phyloP scores from a whole-genome alignment of 2,888 invertebrate genomes.

The Hypomecis atomaria region DNA sequence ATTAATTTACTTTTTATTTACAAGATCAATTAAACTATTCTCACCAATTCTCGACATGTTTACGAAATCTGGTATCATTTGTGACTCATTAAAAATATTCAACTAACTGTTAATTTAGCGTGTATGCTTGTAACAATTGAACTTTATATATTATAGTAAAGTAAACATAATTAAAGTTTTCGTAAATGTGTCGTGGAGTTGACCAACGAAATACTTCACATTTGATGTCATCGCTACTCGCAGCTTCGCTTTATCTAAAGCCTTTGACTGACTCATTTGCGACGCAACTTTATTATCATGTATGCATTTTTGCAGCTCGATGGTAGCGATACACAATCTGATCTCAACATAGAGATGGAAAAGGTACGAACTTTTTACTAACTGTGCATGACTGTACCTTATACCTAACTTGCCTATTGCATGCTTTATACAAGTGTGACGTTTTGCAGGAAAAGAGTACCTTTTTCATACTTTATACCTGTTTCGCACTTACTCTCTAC shows the following conservation, averaged over 20 bases:
- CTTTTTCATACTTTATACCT: conserved; percentile 77
- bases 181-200: conserved; percentile 2
- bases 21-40: neutral
- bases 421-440: conserved; percentile 46
- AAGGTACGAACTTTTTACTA: conserved; percentile 82
- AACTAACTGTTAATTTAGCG: too few species aligned
- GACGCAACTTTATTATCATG: conserved; percentile 68
- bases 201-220: neutral
- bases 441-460: conserved; percentile 40
- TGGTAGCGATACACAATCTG: conserved; percentile 81
- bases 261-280: conserved; percentile 60
- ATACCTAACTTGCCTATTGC: conserved; percentile 53
- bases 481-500: conserved; percentile 40
- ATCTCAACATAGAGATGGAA: conserved; percentile 84
- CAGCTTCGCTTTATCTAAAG: conserved; percentile 60
- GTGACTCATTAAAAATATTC: too few species aligned
- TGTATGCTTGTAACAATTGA: too few species aligned
- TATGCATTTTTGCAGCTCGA: conserved; percentile 85
- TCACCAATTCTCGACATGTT: neutral
- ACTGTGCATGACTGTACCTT: conserved; percentile 69
- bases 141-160: too few species aligned
- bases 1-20: neutral
- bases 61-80: neutral
- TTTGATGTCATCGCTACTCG: conserved; percentile 21
- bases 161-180: neutral